These are phyloP conservation scores for Sparidentex hasta DNA, from an alignment of 2,797 vertebrate species.

Conservation along the genomic window DNA sequence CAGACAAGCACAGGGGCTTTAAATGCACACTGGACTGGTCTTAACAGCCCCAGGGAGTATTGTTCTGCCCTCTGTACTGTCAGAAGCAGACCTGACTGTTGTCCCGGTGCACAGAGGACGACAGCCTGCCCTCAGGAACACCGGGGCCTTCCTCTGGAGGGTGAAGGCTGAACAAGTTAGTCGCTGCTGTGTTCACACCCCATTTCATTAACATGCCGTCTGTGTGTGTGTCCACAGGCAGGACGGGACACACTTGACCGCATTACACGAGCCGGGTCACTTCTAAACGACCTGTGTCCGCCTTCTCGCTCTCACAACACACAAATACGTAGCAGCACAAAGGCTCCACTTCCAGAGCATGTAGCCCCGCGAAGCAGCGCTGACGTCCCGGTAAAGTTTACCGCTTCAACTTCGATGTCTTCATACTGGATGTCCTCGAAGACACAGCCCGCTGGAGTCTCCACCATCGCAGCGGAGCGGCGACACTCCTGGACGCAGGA, in stretches of 20 bases:
- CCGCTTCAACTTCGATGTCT: constrained; percentile 96
- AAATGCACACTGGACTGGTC: neutral
- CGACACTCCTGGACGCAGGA: constrained; percentile 4
- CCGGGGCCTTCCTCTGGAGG: neutral
- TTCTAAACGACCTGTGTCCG: too few relatives aligned
- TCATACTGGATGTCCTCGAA: constrained; percentile 95
- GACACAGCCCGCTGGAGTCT: constrained; percentile 89
- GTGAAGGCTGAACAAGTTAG: neutral
- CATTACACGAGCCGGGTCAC: too few relatives aligned
- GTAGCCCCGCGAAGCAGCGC: neutral
- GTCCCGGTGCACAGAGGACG: too few relatives aligned
- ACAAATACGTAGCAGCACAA: neutral
- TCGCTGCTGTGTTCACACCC: neutral
- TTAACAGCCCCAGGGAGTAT: too few relatives aligned
- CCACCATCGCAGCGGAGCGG: constrained; percentile 86
- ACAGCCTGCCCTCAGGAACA: neutral
- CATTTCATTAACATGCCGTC: too few relatives aligned
- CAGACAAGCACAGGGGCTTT: neutral
- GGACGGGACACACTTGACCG: too few relatives aligned
- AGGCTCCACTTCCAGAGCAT: neutral
- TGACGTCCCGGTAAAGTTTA: constrained; percentile 74
- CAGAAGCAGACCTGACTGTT: neutral
- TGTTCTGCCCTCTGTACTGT: too few relatives aligned
- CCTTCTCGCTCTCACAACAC: too few relatives aligned
- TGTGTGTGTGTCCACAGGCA: too few relatives aligned